Evolutionary conservation across 2,888 invertebrate species (phyloP), one percentile per base, ranked within the genome.

Genomic region (Theodoxus fluviatilis): DNA sequence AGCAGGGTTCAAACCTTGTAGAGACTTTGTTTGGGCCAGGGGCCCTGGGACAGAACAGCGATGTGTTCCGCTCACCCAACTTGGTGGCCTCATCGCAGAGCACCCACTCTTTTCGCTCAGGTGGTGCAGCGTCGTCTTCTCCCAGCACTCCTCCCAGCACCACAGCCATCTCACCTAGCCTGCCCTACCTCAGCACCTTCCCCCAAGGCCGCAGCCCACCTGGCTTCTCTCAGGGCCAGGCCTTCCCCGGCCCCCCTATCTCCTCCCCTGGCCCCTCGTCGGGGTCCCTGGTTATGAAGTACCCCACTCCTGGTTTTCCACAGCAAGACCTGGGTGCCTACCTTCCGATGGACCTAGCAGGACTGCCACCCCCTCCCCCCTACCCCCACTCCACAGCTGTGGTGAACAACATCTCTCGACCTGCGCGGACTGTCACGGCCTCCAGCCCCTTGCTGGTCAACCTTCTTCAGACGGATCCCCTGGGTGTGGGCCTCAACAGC

Each of bases 361-460:
- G 76, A 68, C 73, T 81, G 47, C 83, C 82, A 43, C 83, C 83
- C 22, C 84, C 84, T 59, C 83, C 83, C 15, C 81, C 81, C 9
- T 80, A 80, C 66, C 81, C 80, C 35, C 76, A 79, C 69, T 59
- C 71, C 67, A 75, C 75, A 71, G 74, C 74, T 55, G 73, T 75
- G 47, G 72, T 81, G 71, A 82, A 82, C 76, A 83, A 80, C 73
- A 67, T 83, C 65, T 79, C 80, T 65, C 77, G 79, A 52, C 75
- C 75, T 49, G 75, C 79, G 47, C 79, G 80, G 69, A 80, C 76
- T 57, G 77, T 79, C n/a, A 79, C 83, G 35, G 81, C 94, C 92
- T 76, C 87, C 65, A 96, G 95, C 84, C 96, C 96, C 31, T 89
- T 96, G 78, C 89, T 96, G 76, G 96, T 96, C 40, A 96, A 96